phyloP scores from a whole-genome alignment of 2,113 vertebrate genomes.

The Odobenus rosmarus region DNA sequence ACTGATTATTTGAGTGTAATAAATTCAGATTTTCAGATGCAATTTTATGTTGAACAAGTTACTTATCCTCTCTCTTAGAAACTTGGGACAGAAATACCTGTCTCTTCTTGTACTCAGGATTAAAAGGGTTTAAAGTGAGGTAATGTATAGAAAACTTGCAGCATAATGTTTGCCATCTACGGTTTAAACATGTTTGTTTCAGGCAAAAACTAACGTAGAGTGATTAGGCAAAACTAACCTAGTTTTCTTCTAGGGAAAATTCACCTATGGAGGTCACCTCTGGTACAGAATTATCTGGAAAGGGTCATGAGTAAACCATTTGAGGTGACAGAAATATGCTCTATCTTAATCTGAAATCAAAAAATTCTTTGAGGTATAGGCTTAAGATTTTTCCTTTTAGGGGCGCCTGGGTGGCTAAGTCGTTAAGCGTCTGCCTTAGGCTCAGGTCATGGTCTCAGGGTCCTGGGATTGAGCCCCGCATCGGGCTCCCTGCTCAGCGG shows the following conservation, averaged over 20 bases:
- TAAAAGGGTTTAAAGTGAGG: constrained; percentile 30
- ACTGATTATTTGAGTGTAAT: neutral
- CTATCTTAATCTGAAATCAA: neutral
- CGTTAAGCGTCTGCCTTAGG: too few species aligned
- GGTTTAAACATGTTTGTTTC: neutral
- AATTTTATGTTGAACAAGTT: neutral
- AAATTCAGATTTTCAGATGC: neutral
- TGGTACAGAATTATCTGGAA: neutral
- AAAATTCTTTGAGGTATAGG: neutral
- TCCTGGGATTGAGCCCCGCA: too few species aligned
- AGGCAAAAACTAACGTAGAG: neutral
- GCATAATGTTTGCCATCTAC: neutral
- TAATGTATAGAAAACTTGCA: neutral
- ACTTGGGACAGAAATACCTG: neutral
- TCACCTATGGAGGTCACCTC: neutral
- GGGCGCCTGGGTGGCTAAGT: too few species aligned
- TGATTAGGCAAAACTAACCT: neutral
- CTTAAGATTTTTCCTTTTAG: neutral
- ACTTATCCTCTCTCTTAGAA: neutral
- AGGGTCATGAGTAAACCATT: neutral
- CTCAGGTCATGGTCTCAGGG: too few species aligned
- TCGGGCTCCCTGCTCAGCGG: too few species aligned
- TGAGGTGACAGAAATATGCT: neutral
- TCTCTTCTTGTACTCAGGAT: neutral
- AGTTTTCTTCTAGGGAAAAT: neutral